Percentiles rank a stretch among this genome's conserved stretches.
These are phyloP conservation scores for Sceloporus tristichus DNA, from an alignment of 2,113 vertebrate species.

Conservation along the genomic window DNA sequence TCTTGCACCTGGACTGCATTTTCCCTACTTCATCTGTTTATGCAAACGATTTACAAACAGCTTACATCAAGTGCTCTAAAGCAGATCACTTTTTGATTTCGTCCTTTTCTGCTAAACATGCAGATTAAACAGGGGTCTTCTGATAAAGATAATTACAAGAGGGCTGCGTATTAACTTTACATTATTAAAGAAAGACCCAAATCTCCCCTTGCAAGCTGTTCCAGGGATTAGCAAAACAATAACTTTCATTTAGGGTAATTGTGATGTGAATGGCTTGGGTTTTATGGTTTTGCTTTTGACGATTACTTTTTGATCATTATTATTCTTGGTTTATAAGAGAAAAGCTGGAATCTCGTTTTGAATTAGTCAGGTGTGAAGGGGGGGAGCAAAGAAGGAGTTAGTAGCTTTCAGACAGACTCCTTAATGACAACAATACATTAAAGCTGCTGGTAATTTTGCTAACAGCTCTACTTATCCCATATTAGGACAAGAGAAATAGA, in stretches of 20 bases:
- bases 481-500: background rate
- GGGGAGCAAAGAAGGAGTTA: background rate
- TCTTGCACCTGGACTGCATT: constrained; percentile 74
- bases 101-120: constrained; percentile 69
- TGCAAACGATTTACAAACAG: constrained; percentile 73
- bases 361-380: constrained; percentile 35
- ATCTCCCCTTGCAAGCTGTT: constrained; percentile 85
- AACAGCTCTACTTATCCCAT: background rate
- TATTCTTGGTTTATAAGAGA: constrained; percentile 39
- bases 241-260: constrained; percentile 86
- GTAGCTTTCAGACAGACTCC: constrained; percentile 3
- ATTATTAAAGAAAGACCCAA: constrained; percentile 87
- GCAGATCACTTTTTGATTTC: constrained; percentile 62
- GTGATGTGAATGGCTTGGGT: constrained; percentile 71
- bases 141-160: constrained; percentile 85
- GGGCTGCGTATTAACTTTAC: constrained; percentile 82
- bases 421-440: constrained; percentile 33
- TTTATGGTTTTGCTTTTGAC: constrained; percentile 51
- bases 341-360: constrained; percentile 30
- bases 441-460: background rate
- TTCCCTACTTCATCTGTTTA: constrained; percentile 66
- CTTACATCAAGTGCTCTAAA: constrained; percentile 70
- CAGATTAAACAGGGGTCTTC: constrained; percentile 81
- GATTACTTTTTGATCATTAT: constrained; percentile 37
- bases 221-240: constrained; percentile 84